These are phyloP conservation scores for Zalophus californianus DNA, from an alignment of 2,797 vertebrate genomes.

Conservation along the genomic window DNA sequence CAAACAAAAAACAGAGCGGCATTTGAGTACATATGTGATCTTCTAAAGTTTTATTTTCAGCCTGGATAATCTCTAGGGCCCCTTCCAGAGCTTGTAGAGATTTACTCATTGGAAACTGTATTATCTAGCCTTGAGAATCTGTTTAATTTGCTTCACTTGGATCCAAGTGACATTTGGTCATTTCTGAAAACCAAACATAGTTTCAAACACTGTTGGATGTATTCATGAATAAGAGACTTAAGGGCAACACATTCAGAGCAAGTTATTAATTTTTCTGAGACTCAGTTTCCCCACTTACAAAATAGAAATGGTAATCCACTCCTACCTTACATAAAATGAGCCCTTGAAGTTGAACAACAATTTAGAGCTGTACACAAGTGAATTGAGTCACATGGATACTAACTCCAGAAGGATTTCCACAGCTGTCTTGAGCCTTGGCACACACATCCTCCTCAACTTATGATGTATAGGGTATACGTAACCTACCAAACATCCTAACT, in stretches of 20 bases:
- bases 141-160: slow-evolving; percentile 45
- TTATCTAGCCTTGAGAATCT: background rate
- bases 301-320: background rate
- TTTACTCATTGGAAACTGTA: slow-evolving; percentile 41
- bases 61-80: slow-evolving; percentile 30
- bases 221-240: background rate
- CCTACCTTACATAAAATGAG: background rate
- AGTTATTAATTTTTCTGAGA: slow-evolving; percentile 38
- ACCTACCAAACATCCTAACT: background rate
- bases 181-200: slow-evolving; percentile 41
- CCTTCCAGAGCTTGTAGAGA: slow-evolving; percentile 12
- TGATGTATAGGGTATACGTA: background rate
- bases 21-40: slow-evolving; percentile 50
- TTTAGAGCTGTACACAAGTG: background rate
- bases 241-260: background rate
- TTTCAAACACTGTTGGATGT: background rate
- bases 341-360: background rate
- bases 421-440: background rate
- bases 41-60: slow-evolving; percentile 50
- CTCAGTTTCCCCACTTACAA: background rate
- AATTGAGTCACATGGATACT: background rate
- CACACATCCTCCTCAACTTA: background rate
- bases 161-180: slow-evolving; percentile 59
- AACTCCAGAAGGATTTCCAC: slow-evolving; percentile 5
- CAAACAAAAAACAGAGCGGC: slow-evolving; percentile 21